phyloP scores from a whole-genome alignment of 1,140 invertebrate species.

The Oryzaephilus surinamensis region DNA sequence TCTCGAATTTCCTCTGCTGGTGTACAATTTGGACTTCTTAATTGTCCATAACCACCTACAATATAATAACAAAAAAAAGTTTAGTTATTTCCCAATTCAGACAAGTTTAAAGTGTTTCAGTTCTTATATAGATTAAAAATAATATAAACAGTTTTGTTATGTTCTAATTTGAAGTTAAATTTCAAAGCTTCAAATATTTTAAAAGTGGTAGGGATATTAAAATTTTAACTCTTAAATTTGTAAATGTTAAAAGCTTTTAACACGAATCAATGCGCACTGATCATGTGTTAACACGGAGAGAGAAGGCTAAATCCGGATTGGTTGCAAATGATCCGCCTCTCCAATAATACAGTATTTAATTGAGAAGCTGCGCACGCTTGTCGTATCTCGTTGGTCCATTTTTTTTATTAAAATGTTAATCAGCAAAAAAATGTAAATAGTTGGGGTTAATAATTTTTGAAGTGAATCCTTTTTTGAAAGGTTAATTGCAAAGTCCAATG shows the following conservation, averaged over 20 bases:
- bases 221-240: neutral
- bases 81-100: no score
- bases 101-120: no score
- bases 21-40: conserved; percentile 44
- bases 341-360: conserved; percentile 13
- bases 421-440: no score
- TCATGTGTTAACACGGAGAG: no score
- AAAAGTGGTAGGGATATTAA: neutral
- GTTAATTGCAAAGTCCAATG: no score
- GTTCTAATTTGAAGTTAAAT: neutral
- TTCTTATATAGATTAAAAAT: neutral
- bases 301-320: no score
- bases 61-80: conserved; percentile 2
- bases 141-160: neutral
- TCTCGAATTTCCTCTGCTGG: conserved; percentile 39
- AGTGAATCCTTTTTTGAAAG: no score
- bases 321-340: conserved; percentile 18
- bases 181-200: neutral
- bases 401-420: no score
- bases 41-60: conserved; percentile 43
- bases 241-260: neutral
- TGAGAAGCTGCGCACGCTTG: conserved; percentile 16
- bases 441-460: no score
- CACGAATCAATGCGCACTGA: no score
- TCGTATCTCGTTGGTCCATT: conserved; percentile 19